A percentile compares a stretch with the other conserved stretches of the same genome.
Conservation (phyloP, 1,140 invertebrate genomes). For the Acyrthosiphon pisum region DNA sequence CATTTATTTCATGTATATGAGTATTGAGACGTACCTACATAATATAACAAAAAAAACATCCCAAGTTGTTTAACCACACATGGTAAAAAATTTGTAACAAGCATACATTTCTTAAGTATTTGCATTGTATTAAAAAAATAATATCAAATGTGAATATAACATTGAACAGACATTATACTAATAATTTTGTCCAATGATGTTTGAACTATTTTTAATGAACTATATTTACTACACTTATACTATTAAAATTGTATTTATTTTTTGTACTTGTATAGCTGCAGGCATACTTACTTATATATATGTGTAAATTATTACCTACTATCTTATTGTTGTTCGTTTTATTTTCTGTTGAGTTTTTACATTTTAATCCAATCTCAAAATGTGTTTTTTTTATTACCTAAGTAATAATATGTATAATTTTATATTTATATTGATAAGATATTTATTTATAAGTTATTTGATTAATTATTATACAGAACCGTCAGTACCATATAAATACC, state of each 20-base stretch:
- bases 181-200: background rate
- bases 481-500: background rate
- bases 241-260: background rate
- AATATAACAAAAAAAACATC: background rate
- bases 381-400: background rate
- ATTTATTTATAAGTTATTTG: background rate
- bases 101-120: background rate
- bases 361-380: background rate
- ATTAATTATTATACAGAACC: background rate
- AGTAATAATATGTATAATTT: background rate
- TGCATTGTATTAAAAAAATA: background rate
- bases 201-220: background rate
- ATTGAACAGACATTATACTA: background rate
- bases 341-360: background rate
- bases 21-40: background rate
- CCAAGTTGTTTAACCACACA: background rate
- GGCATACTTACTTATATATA: background rate
- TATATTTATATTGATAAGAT: background rate
- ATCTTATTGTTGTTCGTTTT: background rate
- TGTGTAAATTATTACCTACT: background rate
- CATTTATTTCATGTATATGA: background rate
- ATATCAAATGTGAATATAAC: background rate
- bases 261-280: background rate
- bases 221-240: background rate
- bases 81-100: background rate